A percentile compares a stretch with the other conserved stretches of the same genome.
Evolutionary conservation across 2,888 invertebrate species (phyloP).

Genomic region (Cataglyphis albicans): DNA sequence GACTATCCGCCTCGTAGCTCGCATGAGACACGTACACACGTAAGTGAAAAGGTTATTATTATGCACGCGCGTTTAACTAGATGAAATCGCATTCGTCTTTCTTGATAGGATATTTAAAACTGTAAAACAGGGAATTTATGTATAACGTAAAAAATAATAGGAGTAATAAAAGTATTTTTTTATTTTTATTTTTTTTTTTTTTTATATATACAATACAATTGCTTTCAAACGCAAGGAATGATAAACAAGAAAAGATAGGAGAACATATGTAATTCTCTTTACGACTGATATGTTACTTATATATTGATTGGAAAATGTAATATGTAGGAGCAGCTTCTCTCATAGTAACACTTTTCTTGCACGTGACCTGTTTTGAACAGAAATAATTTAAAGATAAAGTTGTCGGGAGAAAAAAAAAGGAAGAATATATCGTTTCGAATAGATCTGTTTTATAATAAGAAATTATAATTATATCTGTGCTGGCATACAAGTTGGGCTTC

Average conservation of each 20-base stretch:
- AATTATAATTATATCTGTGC: neutral
- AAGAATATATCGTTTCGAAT: neutral
- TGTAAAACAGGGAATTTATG: neutral
- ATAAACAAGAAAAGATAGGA: neutral
- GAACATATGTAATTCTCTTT: neutral
- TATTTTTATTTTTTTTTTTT: too few relatives aligned
- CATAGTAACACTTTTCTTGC: neutral
- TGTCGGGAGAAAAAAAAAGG: neutral
- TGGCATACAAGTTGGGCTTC: neutral
- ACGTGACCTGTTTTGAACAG: neutral
- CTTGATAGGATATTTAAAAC: neutral
- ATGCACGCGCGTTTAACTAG: neutral
- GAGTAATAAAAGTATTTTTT: neutral
- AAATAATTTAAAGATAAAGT: neutral
- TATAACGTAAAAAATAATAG: neutral
- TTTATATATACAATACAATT: neutral
- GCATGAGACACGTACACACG: constrained; percentile 9
- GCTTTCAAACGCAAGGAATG: neutral
- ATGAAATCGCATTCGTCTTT: neutral
- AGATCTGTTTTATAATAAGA: neutral
- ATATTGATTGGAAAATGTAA: neutral
- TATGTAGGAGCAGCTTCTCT: neutral
- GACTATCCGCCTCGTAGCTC: constrained; percentile 44
- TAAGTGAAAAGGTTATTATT: neutral
- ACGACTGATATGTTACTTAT: neutral